phyloP scores from a whole-genome alignment of 2,888 invertebrate species.

The Kryphioiulus occultus region DNA sequence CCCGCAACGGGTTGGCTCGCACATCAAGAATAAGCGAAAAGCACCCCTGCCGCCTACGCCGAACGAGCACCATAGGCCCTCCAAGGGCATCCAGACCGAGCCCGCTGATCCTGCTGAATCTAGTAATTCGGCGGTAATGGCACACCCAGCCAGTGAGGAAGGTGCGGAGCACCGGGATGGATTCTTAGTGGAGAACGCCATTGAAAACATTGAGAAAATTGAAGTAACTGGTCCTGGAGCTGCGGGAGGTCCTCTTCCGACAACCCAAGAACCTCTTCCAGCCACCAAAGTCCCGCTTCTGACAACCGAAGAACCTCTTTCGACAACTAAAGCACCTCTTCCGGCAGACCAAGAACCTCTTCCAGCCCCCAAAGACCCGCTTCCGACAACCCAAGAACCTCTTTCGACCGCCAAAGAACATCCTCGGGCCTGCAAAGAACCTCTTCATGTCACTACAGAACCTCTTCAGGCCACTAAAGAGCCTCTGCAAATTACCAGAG shows the following conservation, averaged over 20 bases:
- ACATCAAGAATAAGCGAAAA: constrained; percentile 78
- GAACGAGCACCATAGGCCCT: not conserved
- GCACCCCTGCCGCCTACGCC: constrained; percentile 73
- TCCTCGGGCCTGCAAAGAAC: not conserved
- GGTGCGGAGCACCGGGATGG: not conserved
- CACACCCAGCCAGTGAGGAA: not conserved
- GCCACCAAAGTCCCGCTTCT: not conserved
- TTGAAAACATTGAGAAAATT: not conserved
- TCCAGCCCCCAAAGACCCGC: not conserved
- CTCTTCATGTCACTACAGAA: not conserved
- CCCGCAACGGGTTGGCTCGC: constrained; percentile 59
- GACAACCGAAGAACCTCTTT: not conserved
- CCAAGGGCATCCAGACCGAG: not conserved
- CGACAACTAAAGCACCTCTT: not conserved
- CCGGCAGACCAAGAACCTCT: not conserved
- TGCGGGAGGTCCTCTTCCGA: not conserved
- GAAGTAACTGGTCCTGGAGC: not conserved
- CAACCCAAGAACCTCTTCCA: not conserved
- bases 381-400: not conserved
- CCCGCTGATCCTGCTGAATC: not conserved
- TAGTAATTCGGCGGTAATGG: not conserved
- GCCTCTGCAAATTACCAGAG: not conserved
- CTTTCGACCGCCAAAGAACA: not conserved
- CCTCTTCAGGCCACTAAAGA: not conserved
- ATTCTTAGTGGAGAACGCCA: not conserved